A percentile compares a stretch with the other conserved stretches of the same genome.
Evolutionary conservation across 2,888 invertebrate genomes (phyloP).

Genomic region (Vannuccia rotundouncinata): DNA sequence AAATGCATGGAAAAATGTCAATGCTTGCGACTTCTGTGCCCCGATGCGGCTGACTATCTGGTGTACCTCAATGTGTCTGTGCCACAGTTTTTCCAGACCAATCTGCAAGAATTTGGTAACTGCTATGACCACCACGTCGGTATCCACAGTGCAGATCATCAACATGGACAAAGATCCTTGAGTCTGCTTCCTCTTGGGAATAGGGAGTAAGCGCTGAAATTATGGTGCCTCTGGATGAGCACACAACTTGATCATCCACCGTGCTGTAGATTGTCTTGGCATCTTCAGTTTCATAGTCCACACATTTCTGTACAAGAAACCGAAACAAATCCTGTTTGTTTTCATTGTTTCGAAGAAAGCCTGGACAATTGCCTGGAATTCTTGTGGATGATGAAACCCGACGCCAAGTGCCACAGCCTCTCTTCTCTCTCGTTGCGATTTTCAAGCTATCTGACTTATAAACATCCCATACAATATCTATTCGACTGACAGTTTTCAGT

Average conservation of each 20-base stretch:
- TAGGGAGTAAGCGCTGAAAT: constrained; percentile 3
- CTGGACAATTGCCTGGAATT: constrained; percentile 34
- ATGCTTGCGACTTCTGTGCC: no score
- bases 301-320: constrained; percentile 36
- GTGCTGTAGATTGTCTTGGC: constrained; percentile 30
- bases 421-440: constrained; percentile 31
- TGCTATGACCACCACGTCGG: no score
- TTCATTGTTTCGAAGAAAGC: constrained; percentile 39
- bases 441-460: constrained; percentile 35
- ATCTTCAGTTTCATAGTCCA: constrained; percentile 27
- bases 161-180: constrained; percentile 2
- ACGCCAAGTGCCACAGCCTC: constrained; percentile 11
- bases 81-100: no score
- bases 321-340: constrained; percentile 35
- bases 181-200: constrained; percentile 8
- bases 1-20: no score
- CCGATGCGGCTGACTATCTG: no score
- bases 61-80: no score
- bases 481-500: constrained; percentile 22
- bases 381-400: constrained; percentile 19
- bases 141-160: constrained; percentile 11
- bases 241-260: constrained; percentile 8
- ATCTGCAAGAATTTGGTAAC: no score
- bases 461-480: constrained; percentile 36
- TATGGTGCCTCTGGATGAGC: neutral